Conservation (phyloP, 2,888 invertebrate species). For the Tinea trinotella region DNA sequence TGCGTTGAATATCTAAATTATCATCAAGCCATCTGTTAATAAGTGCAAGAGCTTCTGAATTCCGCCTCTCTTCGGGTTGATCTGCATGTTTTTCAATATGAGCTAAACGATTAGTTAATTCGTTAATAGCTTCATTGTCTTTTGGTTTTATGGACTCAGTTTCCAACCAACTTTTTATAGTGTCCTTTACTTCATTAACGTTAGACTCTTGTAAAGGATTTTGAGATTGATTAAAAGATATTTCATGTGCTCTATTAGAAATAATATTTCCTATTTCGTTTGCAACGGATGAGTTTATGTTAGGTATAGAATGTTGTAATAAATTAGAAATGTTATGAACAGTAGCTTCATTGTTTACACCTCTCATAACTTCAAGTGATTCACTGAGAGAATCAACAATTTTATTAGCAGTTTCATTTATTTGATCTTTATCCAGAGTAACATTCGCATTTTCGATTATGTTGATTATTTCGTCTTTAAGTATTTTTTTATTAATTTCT, state of each 20-base stretch:
- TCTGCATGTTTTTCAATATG: constrained; percentile 6
- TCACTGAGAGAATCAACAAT: not conserved
- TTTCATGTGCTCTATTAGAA: not conserved
- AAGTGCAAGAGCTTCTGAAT: not conserved
- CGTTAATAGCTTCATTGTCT: not conserved
- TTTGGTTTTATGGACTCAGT: not conserved
- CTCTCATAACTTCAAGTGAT: not conserved
- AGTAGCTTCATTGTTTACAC: not conserved
- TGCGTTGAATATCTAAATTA: not conserved
- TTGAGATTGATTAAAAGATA: not conserved
- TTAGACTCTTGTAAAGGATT: not conserved
- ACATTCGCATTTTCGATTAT: not conserved
- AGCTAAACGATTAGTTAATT: not conserved
- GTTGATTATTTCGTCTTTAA: not conserved
- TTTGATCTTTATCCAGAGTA: not conserved
- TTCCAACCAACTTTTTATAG: not conserved
- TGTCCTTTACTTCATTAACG: not conserved
- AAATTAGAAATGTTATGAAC: not conserved
- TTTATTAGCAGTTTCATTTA: not conserved
- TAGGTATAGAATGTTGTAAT: not conserved
- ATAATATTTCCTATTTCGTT: not conserved
- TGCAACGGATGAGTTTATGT: not conserved
- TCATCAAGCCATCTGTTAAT: not conserved
- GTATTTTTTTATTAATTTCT: not conserved
- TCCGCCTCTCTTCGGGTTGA: not conserved